These are phyloP conservation scores for Microcebus lehilahytsara DNA, from an alignment of 2,113 vertebrate genomes.

Conservation along the genomic window DNA sequence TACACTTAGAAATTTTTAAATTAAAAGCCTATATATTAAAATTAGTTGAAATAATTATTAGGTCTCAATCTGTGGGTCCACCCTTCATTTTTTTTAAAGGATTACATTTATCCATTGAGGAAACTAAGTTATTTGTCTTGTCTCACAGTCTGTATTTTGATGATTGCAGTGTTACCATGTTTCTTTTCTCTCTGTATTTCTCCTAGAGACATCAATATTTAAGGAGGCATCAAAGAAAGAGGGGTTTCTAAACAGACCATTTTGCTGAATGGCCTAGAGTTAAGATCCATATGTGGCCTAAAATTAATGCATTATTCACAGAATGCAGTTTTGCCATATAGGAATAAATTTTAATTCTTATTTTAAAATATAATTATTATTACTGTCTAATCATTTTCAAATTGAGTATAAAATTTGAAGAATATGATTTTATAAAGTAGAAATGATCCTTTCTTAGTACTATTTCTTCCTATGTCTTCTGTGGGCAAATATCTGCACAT, in stretches of 20 bases:
- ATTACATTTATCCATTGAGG: constrained; percentile 6
- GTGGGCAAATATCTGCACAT: neutral
- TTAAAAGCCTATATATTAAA: neutral
- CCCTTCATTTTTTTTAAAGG: neutral
- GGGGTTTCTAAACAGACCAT: neutral
- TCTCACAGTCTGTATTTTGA: neutral
- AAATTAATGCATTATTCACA: neutral
- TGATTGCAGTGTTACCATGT: neutral
- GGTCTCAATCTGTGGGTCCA: neutral
- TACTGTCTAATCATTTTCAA: neutral
- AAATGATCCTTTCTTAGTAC: neutral
- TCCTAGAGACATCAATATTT: neutral
- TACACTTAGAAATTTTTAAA: neutral
- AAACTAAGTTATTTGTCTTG: neutral
- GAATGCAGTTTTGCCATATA: neutral
- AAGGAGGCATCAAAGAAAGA: neutral
- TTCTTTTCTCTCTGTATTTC: neutral
- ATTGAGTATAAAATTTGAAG: neutral
- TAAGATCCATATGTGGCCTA: neutral
- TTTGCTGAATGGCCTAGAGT: neutral
- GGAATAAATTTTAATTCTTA: neutral
- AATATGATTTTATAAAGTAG: neutral
- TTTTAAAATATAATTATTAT: constrained; percentile 15
- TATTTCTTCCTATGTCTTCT: neutral
- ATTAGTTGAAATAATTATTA: neutral